Conservation (phyloP, 2,113 vertebrate genomes). For the Rostratula benghalensis region DNA sequence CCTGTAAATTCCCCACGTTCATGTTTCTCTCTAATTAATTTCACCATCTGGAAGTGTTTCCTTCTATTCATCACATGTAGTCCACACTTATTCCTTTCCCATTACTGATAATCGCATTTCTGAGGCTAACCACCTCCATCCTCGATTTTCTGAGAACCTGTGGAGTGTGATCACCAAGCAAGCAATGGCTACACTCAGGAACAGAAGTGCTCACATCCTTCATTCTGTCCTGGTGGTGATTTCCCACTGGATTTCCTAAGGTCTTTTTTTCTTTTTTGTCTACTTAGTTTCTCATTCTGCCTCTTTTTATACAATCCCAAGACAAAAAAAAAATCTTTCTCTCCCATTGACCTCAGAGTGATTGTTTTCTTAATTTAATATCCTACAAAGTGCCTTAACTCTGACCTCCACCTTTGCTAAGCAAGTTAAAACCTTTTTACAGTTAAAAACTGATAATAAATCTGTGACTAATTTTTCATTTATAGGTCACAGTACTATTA, state of each 20-base stretch:
- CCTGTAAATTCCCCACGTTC: neutral
- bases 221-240: neutral
- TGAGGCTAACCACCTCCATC: neutral
- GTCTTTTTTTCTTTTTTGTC: neutral
- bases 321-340: neutral
- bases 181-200: neutral
- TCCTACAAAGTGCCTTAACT: neutral
- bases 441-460: neutral
- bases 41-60: conserved; percentile 40
- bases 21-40: conserved; percentile 37
- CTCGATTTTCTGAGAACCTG: neutral
- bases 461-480: neutral
- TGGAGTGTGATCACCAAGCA: neutral
- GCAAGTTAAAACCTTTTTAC: neutral
- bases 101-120: neutral
- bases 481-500: neutral
- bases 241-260: neutral
- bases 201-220: neutral
- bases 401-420: neutral
- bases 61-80: neutral
- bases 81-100: neutral
- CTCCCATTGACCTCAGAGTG: neutral
- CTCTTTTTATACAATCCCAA: neutral
- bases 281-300: neutral
- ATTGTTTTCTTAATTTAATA: conserved; percentile 32